These are phyloP conservation scores for Diarsia brunnea DNA, from an alignment of 2,888 invertebrate genomes.

Conservation along the genomic window DNA sequence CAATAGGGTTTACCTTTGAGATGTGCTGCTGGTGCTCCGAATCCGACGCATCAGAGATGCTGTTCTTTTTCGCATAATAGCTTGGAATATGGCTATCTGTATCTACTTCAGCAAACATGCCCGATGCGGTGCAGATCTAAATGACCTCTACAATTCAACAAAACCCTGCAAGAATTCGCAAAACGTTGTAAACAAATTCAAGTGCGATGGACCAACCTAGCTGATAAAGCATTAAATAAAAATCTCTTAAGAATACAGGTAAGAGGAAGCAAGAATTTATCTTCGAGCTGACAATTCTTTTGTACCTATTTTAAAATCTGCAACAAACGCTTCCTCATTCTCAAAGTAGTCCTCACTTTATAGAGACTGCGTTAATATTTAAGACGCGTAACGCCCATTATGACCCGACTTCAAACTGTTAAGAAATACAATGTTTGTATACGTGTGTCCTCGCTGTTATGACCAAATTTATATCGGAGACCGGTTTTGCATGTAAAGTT, in stretches of 20 bases:
- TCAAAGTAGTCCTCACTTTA: neutral
- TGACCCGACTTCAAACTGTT: neutral
- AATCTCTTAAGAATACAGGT: neutral
- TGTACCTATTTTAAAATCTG: neutral
- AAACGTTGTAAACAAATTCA: neutral
- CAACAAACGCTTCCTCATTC: constrained; percentile 34
- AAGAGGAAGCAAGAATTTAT: neutral
- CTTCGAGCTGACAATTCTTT: neutral
- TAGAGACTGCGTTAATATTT: constrained; percentile 40
- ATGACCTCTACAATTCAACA: neutral
- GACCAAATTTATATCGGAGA: constrained; percentile 10
- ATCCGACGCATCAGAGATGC: no score
- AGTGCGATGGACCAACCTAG: neutral
- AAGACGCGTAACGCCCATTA: constrained; percentile 19
- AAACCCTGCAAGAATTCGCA: neutral
- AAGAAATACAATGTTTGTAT: constrained; percentile 44
- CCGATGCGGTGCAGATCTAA: neutral
- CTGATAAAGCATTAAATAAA: neutral
- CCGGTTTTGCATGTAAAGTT: constrained; percentile 4
- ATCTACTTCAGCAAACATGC: no score
- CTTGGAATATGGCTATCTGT: no score
- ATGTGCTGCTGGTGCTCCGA: no score
- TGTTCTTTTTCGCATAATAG: no score
- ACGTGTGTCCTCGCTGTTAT: constrained; percentile 34
- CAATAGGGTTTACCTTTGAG: no score